phyloP scores from a whole-genome alignment of 92 coral and sea anemone genomes.

The Parazoanthus darwini region DNA sequence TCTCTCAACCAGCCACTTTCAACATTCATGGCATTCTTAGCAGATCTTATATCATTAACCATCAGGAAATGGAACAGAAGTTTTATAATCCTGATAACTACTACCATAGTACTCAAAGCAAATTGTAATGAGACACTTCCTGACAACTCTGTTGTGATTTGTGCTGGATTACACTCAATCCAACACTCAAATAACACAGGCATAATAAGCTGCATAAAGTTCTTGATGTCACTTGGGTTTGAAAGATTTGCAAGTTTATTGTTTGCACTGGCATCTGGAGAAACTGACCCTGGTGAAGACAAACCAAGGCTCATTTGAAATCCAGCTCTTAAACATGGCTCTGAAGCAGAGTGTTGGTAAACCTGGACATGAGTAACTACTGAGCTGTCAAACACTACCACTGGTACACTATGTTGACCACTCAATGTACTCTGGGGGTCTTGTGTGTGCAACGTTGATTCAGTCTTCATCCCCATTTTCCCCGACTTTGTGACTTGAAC shows the following conservation, averaged over 20 bases:
- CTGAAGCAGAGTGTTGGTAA: constrained; percentile 40
- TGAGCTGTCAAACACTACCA: constrained; percentile 30
- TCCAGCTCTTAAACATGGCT: constrained; percentile 47
- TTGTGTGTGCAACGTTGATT: neutral
- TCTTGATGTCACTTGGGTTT: constrained; percentile 45
- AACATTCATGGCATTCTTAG: neutral
- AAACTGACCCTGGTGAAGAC: neutral
- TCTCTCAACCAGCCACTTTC: constrained; percentile 40
- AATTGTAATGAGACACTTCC: constrained; percentile 53
- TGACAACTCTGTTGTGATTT: constrained; percentile 73
- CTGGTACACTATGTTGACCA: neutral
- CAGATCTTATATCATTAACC: constrained; percentile 19
- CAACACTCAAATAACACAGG: constrained; percentile 90
- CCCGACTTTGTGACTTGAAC: constrained; percentile 21
- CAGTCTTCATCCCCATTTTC: neutral
- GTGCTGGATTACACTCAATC: constrained; percentile 89
- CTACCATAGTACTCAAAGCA: constrained; percentile 58
- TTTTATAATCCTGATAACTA: constrained; percentile 67
- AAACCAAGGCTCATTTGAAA: constrained; percentile 32
- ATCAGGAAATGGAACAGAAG: constrained; percentile 59
- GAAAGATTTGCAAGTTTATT: constrained; percentile 35
- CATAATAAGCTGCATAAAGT: constrained; percentile 64
- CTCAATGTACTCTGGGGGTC: neutral
- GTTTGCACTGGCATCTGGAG: neutral
- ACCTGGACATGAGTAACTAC: constrained; percentile 52